A percentile compares a stretch with the other conserved stretches of the same genome.
These are phyloP conservation scores for Gymnopithys bicolor DNA, from an alignment of 2,797 vertebrate genomes.

Conservation along the genomic window DNA sequence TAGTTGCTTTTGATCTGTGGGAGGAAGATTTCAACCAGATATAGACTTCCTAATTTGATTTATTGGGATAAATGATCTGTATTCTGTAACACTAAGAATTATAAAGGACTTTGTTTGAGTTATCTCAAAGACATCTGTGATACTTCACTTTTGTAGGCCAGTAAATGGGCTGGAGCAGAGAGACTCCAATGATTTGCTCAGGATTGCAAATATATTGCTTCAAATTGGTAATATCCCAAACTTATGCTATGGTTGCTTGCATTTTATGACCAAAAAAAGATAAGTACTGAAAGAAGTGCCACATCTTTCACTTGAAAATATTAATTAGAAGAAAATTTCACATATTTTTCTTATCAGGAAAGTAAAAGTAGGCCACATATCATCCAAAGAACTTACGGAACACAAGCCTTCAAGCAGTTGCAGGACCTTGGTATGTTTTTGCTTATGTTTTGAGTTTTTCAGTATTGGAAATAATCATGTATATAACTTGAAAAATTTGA, in stretches of 20 bases:
- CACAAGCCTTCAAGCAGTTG: conserved; percentile 68
- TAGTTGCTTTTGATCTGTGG: neutral
- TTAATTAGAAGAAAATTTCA: neutral
- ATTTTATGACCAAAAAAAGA: neutral
- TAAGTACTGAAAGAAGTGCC: neutral
- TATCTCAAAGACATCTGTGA: neutral
- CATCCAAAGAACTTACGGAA: conserved; percentile 80
- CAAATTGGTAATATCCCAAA: neutral
- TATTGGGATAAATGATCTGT: neutral
- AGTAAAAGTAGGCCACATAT: conserved; percentile 88
- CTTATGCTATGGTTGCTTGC: neutral
- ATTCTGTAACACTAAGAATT: neutral
- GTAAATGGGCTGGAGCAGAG: neutral
- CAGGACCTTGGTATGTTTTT: conserved; percentile 77
- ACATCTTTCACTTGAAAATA: neutral
- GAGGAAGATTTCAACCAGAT: neutral
- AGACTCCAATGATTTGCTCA: neutral
- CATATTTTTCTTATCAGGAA: conserved; percentile 78
- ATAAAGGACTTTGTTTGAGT: neutral
- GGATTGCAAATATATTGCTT: neutral
- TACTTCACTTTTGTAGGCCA: neutral
- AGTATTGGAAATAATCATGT: neutral
- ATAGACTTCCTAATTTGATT: neutral
- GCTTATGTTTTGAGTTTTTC: neutral
- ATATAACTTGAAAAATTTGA: neutral